These are phyloP conservation scores for Pachypeltis micranthus DNA, from an alignment of 1,140 invertebrate species.

Conservation along the genomic window DNA sequence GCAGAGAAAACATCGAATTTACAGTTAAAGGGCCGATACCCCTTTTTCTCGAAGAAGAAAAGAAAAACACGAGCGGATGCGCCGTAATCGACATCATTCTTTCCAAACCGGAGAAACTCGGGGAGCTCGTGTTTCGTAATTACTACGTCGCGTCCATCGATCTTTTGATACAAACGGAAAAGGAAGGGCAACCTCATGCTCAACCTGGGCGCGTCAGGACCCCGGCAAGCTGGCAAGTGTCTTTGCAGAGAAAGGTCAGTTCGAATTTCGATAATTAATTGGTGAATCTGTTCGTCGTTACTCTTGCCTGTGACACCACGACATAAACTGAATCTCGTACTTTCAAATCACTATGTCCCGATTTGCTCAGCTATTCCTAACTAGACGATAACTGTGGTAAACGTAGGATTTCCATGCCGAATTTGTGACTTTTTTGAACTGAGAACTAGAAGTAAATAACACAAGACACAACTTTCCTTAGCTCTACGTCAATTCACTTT, in stretches of 20 bases:
- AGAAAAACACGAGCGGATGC: background rate
- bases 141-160: background rate
- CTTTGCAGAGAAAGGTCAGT: background rate
- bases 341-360: too few relatives aligned
- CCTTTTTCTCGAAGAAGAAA: slow-evolving; percentile 2
- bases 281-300: too few relatives aligned
- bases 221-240: background rate
- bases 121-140: slow-evolving; percentile 1
- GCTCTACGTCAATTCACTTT: too few relatives aligned
- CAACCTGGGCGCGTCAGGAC: background rate
- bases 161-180: background rate
- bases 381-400: too few relatives aligned
- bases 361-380: too few relatives aligned
- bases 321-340: too few relatives aligned
- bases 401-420: too few relatives aligned
- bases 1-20: background rate
- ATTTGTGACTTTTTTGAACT: too few relatives aligned
- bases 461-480: too few relatives aligned
- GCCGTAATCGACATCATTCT: background rate
- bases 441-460: too few relatives aligned
- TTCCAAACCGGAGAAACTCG: background rate
- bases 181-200: background rate
- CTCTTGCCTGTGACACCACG: too few relatives aligned
- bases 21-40: slow-evolving; percentile 6
- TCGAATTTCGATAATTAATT: too few relatives aligned